Conservation (phyloP, 1,140 invertebrate species). For the Scaptodrosophila lebanonensis region DNA sequence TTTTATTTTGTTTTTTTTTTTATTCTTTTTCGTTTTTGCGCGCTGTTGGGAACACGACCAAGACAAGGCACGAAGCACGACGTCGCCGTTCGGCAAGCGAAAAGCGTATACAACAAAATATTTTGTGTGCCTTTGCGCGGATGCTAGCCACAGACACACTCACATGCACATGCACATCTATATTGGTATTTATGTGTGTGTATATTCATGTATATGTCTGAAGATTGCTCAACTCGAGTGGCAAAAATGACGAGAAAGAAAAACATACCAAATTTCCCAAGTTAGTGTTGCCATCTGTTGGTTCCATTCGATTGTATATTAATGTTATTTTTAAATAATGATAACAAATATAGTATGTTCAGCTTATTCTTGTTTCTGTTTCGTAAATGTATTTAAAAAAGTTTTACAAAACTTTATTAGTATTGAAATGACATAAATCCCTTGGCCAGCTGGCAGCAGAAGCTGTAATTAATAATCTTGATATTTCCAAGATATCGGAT, state of each 20-base stretch:
- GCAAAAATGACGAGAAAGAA: slow-evolving; percentile 34
- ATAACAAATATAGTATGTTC: too few species aligned
- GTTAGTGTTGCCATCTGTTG: slow-evolving; percentile 48
- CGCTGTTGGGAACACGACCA: slow-evolving; percentile 56
- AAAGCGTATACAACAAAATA: slow-evolving; percentile 72
- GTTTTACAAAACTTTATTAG: too few species aligned
- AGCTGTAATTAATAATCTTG: too few species aligned
- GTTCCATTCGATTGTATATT: slow-evolving; percentile 16
- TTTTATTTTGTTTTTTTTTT: slow-evolving; percentile 7
- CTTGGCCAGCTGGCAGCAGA: slow-evolving; percentile 48
- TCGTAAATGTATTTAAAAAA: neutral
- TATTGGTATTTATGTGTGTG: neutral
- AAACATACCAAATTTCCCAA: slow-evolving; percentile 68
- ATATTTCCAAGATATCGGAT: too few species aligned
- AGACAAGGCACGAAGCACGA: slow-evolving; percentile 52
- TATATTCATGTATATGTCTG: neutral
- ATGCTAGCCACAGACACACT: slow-evolving; percentile 32
- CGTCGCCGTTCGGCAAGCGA: slow-evolving; percentile 66
- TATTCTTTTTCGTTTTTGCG: slow-evolving; percentile 37
- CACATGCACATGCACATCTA: slow-evolving; percentile 5
- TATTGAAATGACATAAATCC: neutral
- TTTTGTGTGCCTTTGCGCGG: slow-evolving; percentile 46
- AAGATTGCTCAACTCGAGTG: slow-evolving; percentile 21
- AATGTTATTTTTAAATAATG: neutral
- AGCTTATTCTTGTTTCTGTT: slow-evolving; percentile 7